Conservation (phyloP, 53 echinoderm and acorn worm genomes). For the Apostichopus leukothele region DNA sequence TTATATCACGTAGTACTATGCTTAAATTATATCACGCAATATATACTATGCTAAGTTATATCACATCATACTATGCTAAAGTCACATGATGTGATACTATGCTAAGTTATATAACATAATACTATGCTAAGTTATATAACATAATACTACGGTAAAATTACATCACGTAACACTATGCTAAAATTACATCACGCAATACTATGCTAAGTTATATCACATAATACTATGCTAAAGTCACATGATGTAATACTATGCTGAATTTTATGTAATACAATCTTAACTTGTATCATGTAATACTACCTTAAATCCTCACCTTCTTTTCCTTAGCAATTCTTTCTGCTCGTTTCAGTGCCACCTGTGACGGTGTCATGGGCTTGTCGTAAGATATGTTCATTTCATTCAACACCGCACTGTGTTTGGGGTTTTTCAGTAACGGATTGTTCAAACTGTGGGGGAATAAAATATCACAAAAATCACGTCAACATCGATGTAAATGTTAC, state of each 20-base stretch:
- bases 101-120: too few relatives aligned
- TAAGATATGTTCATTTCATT: slow-evolving; percentile 86
- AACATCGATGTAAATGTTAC: too few relatives aligned
- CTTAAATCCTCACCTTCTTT: slow-evolving; percentile 70
- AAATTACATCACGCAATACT: too few relatives aligned
- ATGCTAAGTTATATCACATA: too few relatives aligned
- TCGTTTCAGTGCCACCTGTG: slow-evolving; percentile 87
- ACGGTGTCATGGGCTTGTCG: slow-evolving; percentile 92
- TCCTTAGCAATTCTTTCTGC: slow-evolving; percentile 93
- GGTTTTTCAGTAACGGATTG: slow-evolving; percentile 94
- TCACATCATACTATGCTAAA: too few relatives aligned
- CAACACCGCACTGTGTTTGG: slow-evolving; percentile 93
- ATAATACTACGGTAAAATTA: too few relatives aligned
- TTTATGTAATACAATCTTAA: background rate
- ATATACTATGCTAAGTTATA: too few relatives aligned
- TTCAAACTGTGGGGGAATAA: slow-evolving; percentile 63
- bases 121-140: too few relatives aligned
- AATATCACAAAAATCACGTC: background rate
- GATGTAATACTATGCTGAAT: background rate
- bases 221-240: too few relatives aligned
- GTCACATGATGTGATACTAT: too few relatives aligned
- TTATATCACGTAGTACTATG: too few relatives aligned
- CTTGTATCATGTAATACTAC: background rate
- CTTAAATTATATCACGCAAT: background rate
- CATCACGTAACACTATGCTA: too few relatives aligned